Percentiles rank a stretch among this genome's conserved stretches.
Evolutionary conservation across 2,797 vertebrate genomes (phyloP).

Genomic region (Rhabdophis nuchalis): DNA sequence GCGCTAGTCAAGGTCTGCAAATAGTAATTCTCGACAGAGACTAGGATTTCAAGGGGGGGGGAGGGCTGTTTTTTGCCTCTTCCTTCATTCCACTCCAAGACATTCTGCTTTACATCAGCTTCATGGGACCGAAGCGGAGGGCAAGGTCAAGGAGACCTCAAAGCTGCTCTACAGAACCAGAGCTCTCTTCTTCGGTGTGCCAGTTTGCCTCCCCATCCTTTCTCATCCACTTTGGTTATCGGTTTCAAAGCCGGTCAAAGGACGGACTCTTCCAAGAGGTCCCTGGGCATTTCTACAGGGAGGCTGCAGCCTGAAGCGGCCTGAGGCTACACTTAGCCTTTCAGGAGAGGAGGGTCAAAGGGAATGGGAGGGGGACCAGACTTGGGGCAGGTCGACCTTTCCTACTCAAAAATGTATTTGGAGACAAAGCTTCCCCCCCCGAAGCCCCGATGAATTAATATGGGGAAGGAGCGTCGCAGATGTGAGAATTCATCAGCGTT

Average conservation of each 20-base stretch:
- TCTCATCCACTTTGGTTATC: not conserved
- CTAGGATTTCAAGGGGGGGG: not conserved
- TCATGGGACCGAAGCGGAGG: not conserved
- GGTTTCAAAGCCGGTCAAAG: not conserved
- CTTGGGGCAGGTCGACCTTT: not conserved
- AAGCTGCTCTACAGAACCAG: not conserved
- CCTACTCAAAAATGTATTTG: not conserved
- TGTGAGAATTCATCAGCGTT: not conserved
- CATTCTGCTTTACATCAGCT: not conserved
- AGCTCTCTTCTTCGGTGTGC: not conserved
- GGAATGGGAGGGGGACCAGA: not conserved
- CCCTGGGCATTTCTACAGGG: not conserved
- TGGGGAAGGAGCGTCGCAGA: not conserved
- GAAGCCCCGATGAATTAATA: not conserved
- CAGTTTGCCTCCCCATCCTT: not conserved
- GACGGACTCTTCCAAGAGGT: not conserved
- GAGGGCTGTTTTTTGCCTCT: not conserved
- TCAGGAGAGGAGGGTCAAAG: not conserved
- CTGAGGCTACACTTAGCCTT: not conserved
- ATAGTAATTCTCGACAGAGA: not conserved
- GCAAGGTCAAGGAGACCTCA: not conserved
- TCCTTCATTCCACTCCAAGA: not conserved
- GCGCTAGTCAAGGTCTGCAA: not conserved
- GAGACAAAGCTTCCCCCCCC: not conserved
- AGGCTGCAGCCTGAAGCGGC: not conserved